Evolutionary conservation across 1,140 invertebrate genomes (phyloP).

Genomic region (Triops cancriformis): DNA sequence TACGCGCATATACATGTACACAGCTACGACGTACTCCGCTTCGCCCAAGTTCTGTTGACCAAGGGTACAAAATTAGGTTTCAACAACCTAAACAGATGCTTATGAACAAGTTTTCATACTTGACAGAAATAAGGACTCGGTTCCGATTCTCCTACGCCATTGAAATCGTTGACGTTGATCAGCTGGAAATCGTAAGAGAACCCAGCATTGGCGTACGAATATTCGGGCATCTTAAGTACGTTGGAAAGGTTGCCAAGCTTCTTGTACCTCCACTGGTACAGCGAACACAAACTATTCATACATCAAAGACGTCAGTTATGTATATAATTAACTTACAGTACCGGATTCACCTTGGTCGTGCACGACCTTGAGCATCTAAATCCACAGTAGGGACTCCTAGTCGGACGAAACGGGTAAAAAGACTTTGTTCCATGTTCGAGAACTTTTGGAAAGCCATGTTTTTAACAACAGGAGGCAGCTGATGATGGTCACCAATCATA

Average conservation of each 20-base stretch:
- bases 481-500: constrained; percentile 99
- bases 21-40: constrained; percentile 94
- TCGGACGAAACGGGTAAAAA: constrained; percentile 92
- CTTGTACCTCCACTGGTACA: constrained; percentile 98
- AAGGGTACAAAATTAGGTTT: constrained; percentile 23
- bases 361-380: constrained; percentile 93
- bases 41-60: constrained; percentile 85
- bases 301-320: constrained; percentile 18
- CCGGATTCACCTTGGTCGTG: constrained; percentile 60
- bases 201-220: constrained; percentile 80
- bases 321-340: background rate
- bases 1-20: constrained; percentile 98
- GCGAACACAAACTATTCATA: constrained; percentile 67
- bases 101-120: constrained; percentile 41
- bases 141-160: constrained; percentile 92
- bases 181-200: constrained; percentile 91
- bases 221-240: constrained; percentile 72
- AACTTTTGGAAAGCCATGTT: constrained; percentile 99
- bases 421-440: constrained; percentile 98
- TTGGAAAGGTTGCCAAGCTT: constrained; percentile 85
- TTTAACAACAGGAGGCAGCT: constrained; percentile 97
- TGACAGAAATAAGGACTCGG: constrained; percentile 98
- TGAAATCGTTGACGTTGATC: constrained; percentile 94
- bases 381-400: constrained; percentile 94
- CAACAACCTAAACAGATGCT: background rate